Conservation (phyloP, 1,140 invertebrate species). For the Euschistus heros region DNA sequence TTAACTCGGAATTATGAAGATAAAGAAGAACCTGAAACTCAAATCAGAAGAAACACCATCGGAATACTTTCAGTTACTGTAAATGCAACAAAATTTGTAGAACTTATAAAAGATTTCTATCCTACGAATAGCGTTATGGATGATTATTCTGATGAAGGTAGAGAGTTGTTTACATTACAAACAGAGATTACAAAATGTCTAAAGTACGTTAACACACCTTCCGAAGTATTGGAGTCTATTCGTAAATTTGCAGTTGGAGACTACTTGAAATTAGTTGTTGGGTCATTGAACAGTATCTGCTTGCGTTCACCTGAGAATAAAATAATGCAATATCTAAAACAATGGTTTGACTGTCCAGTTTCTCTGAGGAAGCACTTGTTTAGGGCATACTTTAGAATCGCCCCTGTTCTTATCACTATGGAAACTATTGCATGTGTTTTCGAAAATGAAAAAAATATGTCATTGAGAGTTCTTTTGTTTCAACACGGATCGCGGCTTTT, state of each 20-base stretch:
- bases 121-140: background rate
- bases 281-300: conserved; percentile 10
- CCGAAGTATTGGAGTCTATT: background rate
- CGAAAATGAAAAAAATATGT: conserved; percentile 16
- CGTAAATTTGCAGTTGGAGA: conserved; percentile 17
- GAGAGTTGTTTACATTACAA: conserved; percentile 6
- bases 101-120: background rate
- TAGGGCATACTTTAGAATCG: background rate
- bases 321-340: background rate
- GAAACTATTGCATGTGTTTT: background rate
- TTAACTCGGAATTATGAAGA: background rate
- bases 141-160: conserved; percentile 10
- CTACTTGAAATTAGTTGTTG: conserved; percentile 18
- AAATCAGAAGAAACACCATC: background rate
- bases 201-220: background rate
- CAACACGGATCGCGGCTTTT: background rate
- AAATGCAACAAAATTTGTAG: background rate
- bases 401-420: background rate
- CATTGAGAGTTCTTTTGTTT: conserved; percentile 18
- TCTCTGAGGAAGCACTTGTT: conserved; percentile 22
- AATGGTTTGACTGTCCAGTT: conserved; percentile 15
- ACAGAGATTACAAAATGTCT: background rate
- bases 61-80: background rate
- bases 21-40: background rate
- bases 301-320: conserved; percentile 9